Conservation (phyloP, 1,140 invertebrate genomes). For the Piezodorus guildinii region DNA sequence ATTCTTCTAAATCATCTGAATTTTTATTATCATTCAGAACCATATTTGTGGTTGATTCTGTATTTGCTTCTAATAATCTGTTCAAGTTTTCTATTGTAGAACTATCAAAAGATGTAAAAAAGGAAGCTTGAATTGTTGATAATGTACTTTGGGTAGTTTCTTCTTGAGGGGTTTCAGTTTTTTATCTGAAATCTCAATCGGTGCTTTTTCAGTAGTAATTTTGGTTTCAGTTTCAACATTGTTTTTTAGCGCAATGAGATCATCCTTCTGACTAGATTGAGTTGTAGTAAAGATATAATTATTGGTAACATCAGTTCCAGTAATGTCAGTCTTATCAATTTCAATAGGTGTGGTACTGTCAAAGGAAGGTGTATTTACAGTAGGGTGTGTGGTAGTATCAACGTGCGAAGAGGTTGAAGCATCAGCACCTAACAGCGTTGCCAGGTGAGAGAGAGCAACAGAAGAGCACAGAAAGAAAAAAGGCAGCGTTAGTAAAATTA, state of each 20-base stretch:
- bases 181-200: background rate
- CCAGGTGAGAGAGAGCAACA: constrained; percentile 16
- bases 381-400: background rate
- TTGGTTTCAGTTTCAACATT: background rate
- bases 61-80: too few relatives aligned
- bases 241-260: background rate
- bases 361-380: background rate
- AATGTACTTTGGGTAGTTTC: background rate
- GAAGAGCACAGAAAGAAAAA: constrained; percentile 20
- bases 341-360: constrained; percentile 3
- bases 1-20: too few relatives aligned
- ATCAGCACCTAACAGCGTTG: constrained; percentile 20
- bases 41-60: too few relatives aligned
- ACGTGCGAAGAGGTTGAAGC: constrained; percentile 22
- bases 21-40: too few relatives aligned
- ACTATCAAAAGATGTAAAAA: background rate
- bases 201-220: background rate
- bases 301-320: background rate
- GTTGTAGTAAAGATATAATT: background rate
- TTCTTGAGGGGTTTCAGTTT: too few relatives aligned
- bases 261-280: background rate
- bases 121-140: background rate
- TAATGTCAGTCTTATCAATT: constrained; percentile 3
- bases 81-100: background rate
- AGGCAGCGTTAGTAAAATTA: constrained; percentile 13